A percentile compares a stretch with the other conserved stretches of the same genome.
These are phyloP conservation scores for Drosophila rubida DNA, from an alignment of 2,888 invertebrate species.

Conservation along the genomic window DNA sequence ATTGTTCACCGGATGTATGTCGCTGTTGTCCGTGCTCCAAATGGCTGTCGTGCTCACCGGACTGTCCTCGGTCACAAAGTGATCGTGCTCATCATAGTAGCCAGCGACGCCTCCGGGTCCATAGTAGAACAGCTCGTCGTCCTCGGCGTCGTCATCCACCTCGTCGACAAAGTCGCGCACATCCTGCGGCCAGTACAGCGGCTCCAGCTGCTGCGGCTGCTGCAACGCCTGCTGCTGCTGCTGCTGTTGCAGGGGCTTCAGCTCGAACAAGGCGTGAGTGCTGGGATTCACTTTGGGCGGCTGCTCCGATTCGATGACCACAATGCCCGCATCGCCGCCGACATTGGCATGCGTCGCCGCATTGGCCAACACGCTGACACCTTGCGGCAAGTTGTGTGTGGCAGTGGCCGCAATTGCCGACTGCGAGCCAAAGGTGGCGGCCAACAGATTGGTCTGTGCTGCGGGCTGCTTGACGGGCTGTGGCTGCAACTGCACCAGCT, in stretches of 20 bases:
- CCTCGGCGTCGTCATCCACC: conserved; percentile 24
- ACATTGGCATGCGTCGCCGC: conserved; percentile 62
- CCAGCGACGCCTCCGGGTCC: conserved; percentile 21
- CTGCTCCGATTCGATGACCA: conserved; percentile 67
- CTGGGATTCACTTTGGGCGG: conserved; percentile 81
- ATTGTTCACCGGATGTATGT: conserved; percentile 53
- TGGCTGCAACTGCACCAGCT: conserved; percentile 5
- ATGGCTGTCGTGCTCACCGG: conserved; percentile 62
- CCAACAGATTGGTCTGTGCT: conserved; percentile 3
- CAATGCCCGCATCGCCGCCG: conserved; percentile 64
- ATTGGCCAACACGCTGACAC: conserved; percentile 57
- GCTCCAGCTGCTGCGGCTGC: conserved; percentile 2
- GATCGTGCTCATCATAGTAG: conserved; percentile 49
- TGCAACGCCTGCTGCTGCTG: conserved; percentile 11
- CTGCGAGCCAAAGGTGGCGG: conserved; percentile 30
- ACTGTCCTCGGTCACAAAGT: conserved; percentile 47
- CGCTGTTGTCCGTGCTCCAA: conserved; percentile 70
- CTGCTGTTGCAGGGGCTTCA: conserved; percentile 62
- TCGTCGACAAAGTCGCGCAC: conserved; percentile 7
- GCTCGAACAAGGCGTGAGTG: conserved; percentile 80
- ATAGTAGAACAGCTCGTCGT: conserved; percentile 45
- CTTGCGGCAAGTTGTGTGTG: conserved; percentile 45
- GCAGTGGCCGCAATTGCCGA: background rate
- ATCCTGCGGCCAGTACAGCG: conserved; percentile 41
- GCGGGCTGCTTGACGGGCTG: conserved; percentile 3